Conservation (phyloP, 1,140 invertebrate genomes). For the Diuraphis noxia region DNA sequence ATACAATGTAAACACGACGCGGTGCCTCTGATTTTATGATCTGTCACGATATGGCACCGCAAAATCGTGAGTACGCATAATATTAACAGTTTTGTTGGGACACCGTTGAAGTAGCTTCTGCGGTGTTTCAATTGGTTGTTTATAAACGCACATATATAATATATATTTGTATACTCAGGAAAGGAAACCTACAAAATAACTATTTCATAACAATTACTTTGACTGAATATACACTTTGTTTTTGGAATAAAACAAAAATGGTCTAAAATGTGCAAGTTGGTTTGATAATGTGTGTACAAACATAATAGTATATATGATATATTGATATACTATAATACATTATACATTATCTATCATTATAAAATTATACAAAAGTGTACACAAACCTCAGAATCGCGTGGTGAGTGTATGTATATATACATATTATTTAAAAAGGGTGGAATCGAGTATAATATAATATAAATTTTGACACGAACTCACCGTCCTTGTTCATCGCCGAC, state of each 20-base stretch:
- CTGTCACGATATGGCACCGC: constrained; percentile 48
- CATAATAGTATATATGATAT: neutral
- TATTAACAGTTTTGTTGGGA: constrained; percentile 19
- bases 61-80: constrained; percentile 34
- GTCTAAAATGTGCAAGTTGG: neutral
- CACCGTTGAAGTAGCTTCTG: constrained; percentile 30
- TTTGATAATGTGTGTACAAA: neutral
- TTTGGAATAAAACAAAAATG: neutral
- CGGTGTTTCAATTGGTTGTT: neutral
- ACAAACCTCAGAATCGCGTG: neutral
- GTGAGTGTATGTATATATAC: neutral
- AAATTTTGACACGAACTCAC: constrained; percentile 68
- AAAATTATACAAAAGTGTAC: neutral
- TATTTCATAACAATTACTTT: neutral
- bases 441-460: neutral
- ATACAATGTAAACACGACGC: constrained; percentile 25
- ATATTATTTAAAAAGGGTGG: neutral
- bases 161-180: neutral
- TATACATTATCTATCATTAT: neutral
- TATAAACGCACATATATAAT: neutral
- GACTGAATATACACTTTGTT: neutral
- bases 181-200: neutral
- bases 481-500: constrained; percentile 98
- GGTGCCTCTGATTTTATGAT: constrained; percentile 46
- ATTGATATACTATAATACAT: too few species aligned